phyloP scores from a whole-genome alignment of 2,797 vertebrate species.

The Cryptoprocta ferox region DNA sequence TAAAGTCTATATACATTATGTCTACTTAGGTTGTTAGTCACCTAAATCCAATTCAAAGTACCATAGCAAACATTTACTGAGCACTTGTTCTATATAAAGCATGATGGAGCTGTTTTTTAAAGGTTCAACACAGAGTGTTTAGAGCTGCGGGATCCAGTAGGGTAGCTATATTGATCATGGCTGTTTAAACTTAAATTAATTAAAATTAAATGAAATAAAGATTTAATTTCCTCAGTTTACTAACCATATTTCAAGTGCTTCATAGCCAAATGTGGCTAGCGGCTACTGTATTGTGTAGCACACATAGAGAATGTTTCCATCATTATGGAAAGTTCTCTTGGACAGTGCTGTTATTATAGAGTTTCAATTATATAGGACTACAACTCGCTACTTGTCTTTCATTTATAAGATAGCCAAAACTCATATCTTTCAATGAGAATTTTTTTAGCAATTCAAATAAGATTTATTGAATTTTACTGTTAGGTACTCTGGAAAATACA shows the following conservation, averaged over 20 bases:
- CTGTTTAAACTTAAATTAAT: conserved; percentile 17
- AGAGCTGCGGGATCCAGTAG: neutral
- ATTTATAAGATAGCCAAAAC: neutral
- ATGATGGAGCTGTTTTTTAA: neutral
- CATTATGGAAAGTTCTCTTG: neutral
- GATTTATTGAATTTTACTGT: conserved; percentile 30
- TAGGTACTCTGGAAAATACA: neutral
- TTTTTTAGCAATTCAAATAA: neutral
- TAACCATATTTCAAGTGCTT: neutral
- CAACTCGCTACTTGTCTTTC: neutral
- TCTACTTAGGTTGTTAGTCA: neutral
- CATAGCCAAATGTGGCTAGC: no score
- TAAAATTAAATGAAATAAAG: conserved; percentile 31
- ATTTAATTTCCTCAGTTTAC: neutral
- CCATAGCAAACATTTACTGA: neutral
- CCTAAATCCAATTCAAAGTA: neutral
- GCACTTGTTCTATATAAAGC: neutral
- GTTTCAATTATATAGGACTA: neutral
- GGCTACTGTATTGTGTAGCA: neutral
- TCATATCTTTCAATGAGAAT: neutral
- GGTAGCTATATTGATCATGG: neutral
- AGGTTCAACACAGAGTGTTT: neutral
- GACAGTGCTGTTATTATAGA: neutral
- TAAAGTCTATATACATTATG: neutral
- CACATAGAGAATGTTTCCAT: neutral